Evolutionary conservation across 2,888 invertebrate species (phyloP), one percentile per base, ranked within the genome.

Genomic region (Aleiodes testaceus): DNA sequence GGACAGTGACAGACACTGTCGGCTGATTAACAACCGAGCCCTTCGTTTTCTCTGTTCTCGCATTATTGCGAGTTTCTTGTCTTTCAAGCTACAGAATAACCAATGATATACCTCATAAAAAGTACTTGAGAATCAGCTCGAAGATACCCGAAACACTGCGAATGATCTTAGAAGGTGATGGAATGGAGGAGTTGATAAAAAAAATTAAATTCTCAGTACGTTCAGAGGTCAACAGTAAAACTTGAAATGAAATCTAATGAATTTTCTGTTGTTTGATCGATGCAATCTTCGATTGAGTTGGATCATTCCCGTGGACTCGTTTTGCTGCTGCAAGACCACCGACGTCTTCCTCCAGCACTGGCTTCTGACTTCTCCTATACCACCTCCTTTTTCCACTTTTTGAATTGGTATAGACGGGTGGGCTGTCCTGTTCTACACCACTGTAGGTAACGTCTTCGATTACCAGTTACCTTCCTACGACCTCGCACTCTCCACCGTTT

Each of bases 71-170:
- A 52, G 22, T 22, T 53, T 26, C 9, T 9, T 49, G 16, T 12
- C 18, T 59, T 5, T 49, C 65, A 47, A 18, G 14, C 26, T 49
- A 16, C 1, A 18, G 26, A 50, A 50, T 66, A 49, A 26, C 47
- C 50, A 66, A 49, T 26, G 20, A 26, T 18, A 30, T 14, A 12
- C 36, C 11, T 36, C 1, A 36, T 9, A 16, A 18, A 59, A 59
- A 59, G 2, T 12, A 42, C n/a, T 2, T 72, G 55, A 55, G n/a
- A 55, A 20, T 16, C 30, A 70, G 74, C 67, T 74, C 18, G n/a
- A 76, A 72, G 75, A 72, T 79, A 76, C 69, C 74, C 77, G 78
- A 75, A 72, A 70, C 78, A 76, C 77, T 66, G 79, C 76, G 75
- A 75, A 78, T 77, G 77, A 77, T 79, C 77, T 75, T 72, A 72